Percentiles rank a stretch among this genome's conserved stretches.
Evolutionary conservation across 2,113 vertebrate species (phyloP).

Genomic region (Cromileptes altivelis): DNA sequence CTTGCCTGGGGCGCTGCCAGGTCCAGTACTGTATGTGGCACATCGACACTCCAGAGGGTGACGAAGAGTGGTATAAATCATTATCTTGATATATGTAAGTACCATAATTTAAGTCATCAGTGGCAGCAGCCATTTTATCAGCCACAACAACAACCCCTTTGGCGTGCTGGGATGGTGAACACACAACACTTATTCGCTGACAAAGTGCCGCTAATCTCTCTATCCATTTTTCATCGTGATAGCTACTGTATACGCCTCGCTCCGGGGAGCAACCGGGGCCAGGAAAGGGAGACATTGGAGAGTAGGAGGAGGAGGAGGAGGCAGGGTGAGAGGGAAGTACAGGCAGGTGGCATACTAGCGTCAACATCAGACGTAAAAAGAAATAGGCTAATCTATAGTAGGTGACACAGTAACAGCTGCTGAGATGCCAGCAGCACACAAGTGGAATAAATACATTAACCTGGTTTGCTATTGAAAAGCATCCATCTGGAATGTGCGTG

Average conservation of each 20-base stretch:
- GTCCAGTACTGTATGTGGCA: neutral
- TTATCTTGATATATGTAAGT: slow-evolving; percentile 42
- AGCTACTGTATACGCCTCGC: slow-evolving; percentile 24
- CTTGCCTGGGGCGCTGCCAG: no score
- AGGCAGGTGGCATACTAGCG: slow-evolving; percentile 26
- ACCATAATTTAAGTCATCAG: slow-evolving; percentile 50
- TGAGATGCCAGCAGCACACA: slow-evolving; percentile 19
- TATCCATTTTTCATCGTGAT: slow-evolving; percentile 68
- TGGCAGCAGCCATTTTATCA: slow-evolving; percentile 62
- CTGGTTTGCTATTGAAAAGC: slow-evolving; percentile 54
- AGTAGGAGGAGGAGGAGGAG: neutral
- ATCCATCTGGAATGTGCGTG: slow-evolving; percentile 34
- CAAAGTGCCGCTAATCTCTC: slow-evolving; percentile 70
- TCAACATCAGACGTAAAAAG: slow-evolving; percentile 30
- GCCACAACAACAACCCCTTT: slow-evolving; percentile 61
- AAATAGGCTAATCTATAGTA: slow-evolving; percentile 49
- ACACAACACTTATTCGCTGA: slow-evolving; percentile 42
- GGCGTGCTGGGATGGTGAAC: slow-evolving; percentile 49
- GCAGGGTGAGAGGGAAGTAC: neutral
- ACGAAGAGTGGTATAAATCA: slow-evolving; percentile 21
- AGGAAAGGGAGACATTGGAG: slow-evolving; percentile 41
- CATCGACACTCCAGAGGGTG: neutral
- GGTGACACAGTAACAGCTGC: slow-evolving; percentile 50
- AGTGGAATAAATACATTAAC: slow-evolving; percentile 62
- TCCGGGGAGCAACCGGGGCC: slow-evolving; percentile 32